Conservation (phyloP, 1,140 invertebrate species). For the Brachionus sp. region DNA sequence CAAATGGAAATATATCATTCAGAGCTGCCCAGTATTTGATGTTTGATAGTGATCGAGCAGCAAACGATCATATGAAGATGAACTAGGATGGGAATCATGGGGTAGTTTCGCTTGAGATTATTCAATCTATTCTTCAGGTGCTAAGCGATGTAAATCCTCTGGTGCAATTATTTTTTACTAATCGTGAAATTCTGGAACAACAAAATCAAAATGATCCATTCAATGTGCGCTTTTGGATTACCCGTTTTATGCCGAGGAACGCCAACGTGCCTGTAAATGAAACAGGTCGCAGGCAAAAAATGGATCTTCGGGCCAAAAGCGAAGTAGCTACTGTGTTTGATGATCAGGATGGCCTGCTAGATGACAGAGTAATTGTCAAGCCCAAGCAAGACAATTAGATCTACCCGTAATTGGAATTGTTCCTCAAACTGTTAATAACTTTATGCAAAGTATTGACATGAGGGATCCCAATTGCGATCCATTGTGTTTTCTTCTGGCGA, state of each 20-base stretch:
- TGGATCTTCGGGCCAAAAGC: background rate
- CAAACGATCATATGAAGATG: background rate
- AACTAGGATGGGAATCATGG: background rate
- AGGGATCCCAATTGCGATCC: background rate
- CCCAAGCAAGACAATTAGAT: background rate
- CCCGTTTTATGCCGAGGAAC: background rate
- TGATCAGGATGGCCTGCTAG: background rate
- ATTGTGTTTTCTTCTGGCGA: background rate
- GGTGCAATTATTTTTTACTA: background rate
- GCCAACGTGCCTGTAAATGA: background rate
- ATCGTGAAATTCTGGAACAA: background rate
- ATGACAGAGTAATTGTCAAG: background rate
- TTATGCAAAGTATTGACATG: background rate
- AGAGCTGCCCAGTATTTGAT: background rate
- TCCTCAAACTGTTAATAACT: background rate
- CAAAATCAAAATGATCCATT: background rate
- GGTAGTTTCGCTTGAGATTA: accelerated
- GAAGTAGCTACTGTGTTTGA: background rate
- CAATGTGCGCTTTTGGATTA: background rate
- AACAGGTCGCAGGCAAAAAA: background rate
- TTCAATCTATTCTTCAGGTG: background rate
- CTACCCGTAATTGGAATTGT: background rate
- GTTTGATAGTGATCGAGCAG: background rate
- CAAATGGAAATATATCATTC: background rate
- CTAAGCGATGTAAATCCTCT: background rate